Percentiles rank a stretch among this genome's conserved stretches.
phyloP scores from a whole-genome alignment of 1,140 invertebrate genomes.

The Globodera rostochiensis region DNA sequence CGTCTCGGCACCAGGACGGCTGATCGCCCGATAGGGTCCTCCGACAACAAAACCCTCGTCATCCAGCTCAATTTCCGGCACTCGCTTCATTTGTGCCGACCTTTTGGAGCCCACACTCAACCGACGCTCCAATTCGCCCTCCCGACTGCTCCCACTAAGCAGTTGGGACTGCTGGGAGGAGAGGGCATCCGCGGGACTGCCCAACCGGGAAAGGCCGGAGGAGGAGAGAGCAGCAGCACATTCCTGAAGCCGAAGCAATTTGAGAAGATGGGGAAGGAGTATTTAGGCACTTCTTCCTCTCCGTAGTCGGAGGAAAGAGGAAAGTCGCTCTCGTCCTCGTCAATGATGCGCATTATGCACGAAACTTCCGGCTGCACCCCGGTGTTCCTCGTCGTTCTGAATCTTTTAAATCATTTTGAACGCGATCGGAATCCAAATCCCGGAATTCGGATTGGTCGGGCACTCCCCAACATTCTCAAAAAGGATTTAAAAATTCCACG shows the following conservation, averaged over 20 bases:
- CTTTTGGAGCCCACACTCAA: conserved; percentile 28
- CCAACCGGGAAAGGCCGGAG: conserved; percentile 17
- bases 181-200: not conserved
- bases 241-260: not conserved
- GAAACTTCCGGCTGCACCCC: conserved; percentile 58
- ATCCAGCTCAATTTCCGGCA: conserved; percentile 15
- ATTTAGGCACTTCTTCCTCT: conserved; percentile 5
- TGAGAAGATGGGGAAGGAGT: not conserved
- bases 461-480: no score
- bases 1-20: not conserved
- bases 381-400: conserved; percentile 33
- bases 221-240: conserved; percentile 9
- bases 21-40: not conserved
- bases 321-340: conserved; percentile 35
- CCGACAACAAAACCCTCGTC: not conserved
- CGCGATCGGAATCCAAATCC: conserved; percentile 27
- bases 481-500: no score
- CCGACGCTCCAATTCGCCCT: conserved; percentile 21
- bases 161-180: conserved; percentile 4
- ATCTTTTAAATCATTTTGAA: not conserved
- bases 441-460: not conserved
- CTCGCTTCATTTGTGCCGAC: conserved; percentile 31
- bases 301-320: conserved; percentile 10
- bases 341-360: conserved; percentile 41
- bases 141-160: conserved; percentile 21